These are phyloP conservation scores for Trochalopteron elliotii DNA, from an alignment of 2,113 vertebrate species.

Conservation along the genomic window DNA sequence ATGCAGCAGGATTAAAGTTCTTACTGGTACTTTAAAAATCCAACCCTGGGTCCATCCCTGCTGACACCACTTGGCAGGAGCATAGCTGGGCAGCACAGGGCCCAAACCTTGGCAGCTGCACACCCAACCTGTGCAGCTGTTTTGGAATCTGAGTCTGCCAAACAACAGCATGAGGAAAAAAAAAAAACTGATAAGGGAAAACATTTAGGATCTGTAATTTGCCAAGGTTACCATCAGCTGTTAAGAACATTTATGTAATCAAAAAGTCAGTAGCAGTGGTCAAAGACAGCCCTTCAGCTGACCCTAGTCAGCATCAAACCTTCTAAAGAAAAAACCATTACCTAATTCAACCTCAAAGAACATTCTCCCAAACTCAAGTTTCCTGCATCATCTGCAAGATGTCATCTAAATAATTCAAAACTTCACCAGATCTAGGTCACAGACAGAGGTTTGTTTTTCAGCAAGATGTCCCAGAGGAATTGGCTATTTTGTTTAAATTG, in stretches of 20 bases:
- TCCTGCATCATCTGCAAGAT: not conserved
- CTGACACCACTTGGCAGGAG: not conserved
- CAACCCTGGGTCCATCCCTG: not conserved
- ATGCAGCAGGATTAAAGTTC: not conserved
- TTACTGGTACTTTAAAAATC: not conserved
- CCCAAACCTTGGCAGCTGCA: not conserved
- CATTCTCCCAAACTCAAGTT: not conserved
- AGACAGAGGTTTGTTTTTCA: not conserved
- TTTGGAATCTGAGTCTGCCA: not conserved
- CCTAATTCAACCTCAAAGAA: not conserved
- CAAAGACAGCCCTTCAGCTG: not conserved
- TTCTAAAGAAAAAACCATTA: not conserved
- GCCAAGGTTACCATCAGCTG: not conserved
- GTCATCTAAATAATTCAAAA: slow-evolving; percentile 6
- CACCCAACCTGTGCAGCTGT: not conserved
- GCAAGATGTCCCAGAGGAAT: not conserved
- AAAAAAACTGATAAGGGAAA: not conserved
- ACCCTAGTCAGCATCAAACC: not conserved
- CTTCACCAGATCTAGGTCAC: not conserved
- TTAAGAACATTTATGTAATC: not conserved
- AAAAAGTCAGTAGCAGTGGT: not conserved
- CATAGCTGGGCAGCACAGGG: not conserved
- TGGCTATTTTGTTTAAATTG: not conserved
- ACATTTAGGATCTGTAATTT: not conserved
- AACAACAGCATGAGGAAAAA: not conserved